Percentiles rank a stretch among this genome's conserved stretches.
These are phyloP conservation scores for Orientallactaga bullata DNA, from an alignment of 2,113 vertebrate genomes.

Conservation along the genomic window DNA sequence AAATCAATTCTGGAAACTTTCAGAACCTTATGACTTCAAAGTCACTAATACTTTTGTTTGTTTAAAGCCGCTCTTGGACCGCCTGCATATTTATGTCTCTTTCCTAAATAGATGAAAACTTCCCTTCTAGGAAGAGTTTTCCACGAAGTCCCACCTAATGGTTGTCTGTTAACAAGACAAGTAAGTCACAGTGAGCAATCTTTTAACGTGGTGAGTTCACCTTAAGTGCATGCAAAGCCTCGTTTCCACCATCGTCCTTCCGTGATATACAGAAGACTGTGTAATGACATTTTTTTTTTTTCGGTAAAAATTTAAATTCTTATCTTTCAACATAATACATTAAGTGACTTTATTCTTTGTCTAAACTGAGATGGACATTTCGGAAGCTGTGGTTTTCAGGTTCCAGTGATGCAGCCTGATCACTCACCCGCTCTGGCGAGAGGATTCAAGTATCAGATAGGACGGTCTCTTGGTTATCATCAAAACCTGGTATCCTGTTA, in stretches of 20 bases:
- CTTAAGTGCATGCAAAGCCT: background rate
- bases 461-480: constrained; percentile 52
- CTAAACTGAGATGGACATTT: constrained; percentile 48
- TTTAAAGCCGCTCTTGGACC: background rate
- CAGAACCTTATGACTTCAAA: constrained; percentile 36
- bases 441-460: constrained; percentile 44
- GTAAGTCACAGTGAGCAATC: background rate
- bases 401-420: constrained; percentile 2
- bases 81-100: background rate
- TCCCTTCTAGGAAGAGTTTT: background rate
- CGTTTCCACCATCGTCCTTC: background rate
- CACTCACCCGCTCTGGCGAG: background rate
- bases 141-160: background rate
- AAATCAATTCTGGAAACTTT: constrained; percentile 31
- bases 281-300: constrained; percentile 8
- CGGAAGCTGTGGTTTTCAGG: constrained; percentile 2
- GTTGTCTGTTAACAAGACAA: background rate
- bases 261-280: background rate
- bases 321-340: constrained; percentile 21
- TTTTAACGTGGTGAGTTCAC: background rate
- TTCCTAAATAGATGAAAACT: background rate
- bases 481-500: constrained; percentile 57
- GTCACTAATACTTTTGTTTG: background rate
- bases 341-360: constrained; percentile 42
- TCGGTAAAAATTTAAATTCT: constrained; percentile 20